phyloP scores from a whole-genome alignment of 2,888 invertebrate genomes.

The Hirtodrosophila confusa region DNA sequence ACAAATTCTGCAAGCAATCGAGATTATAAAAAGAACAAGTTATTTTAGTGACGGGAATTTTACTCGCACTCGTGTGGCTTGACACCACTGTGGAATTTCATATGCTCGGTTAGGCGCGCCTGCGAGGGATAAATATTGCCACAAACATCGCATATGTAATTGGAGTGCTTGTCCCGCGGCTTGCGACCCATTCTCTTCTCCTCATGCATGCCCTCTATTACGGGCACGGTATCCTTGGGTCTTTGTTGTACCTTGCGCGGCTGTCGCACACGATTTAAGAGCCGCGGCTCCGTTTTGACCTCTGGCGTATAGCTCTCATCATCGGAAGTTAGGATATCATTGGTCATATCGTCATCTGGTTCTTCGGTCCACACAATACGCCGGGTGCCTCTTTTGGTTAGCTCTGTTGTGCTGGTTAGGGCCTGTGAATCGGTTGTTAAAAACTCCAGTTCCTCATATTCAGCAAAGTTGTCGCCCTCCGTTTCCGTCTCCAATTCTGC shows the following conservation, averaged over 20 bases:
- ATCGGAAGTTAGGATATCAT: slow-evolving; percentile 50
- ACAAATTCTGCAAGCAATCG: slow-evolving; percentile 75
- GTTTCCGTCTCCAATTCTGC: slow-evolving; percentile 52
- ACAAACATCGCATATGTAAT: slow-evolving; percentile 83
- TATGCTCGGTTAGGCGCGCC: slow-evolving; percentile 82
- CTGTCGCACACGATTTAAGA: slow-evolving; percentile 34
- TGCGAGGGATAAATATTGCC: slow-evolving; percentile 83
- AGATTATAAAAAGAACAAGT: not conserved
- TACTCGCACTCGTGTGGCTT: slow-evolving; percentile 84
- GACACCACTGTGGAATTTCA: slow-evolving; percentile 82
- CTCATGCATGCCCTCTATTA: slow-evolving; percentile 5
- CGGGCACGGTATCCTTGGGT: slow-evolving; percentile 4
- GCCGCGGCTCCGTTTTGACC: slow-evolving; percentile 26
- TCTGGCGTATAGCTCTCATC: slow-evolving; percentile 44
- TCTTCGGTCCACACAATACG: slow-evolving; percentile 20
- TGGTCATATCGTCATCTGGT: slow-evolving; percentile 26
- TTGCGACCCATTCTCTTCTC: slow-evolving; percentile 63
- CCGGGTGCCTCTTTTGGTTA: slow-evolving; percentile 1
- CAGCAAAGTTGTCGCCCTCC: slow-evolving; percentile 60
- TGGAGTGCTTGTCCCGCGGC: slow-evolving; percentile 67
- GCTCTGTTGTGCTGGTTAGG: not conserved
- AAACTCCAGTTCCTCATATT: slow-evolving; percentile 57
- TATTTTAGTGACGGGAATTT: slow-evolving; percentile 20
- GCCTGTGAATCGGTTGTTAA: slow-evolving; percentile 34
- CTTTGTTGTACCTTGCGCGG: slow-evolving; percentile 39